Base-by-base conservation (phyloP, 2,113 vertebrate genomes). In the Tretioscincus oriximinensis region DNA sequence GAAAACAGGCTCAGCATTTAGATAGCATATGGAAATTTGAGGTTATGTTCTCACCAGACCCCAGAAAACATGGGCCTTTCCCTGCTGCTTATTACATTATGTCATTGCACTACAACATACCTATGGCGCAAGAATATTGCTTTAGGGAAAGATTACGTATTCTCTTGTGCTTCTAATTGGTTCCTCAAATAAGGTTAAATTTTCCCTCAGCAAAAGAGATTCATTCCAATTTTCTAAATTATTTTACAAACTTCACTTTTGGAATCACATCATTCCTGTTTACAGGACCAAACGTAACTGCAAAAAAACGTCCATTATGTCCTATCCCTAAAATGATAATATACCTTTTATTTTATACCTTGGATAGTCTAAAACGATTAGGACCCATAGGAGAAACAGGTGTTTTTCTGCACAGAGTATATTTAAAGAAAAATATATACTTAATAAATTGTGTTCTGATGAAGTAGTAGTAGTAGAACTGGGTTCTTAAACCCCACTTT, bases 1-100 rank as follows among this genome's bases (percentile, higher is more conserved):
- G 76, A 61, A 73, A 66, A 68, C 41, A 76, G 54, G 41, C 47
- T 67, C 79, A 83, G 70, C 4, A 21, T 87, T 88, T 49, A n/a
- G 60, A 54, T 24, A 0, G 1, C 0, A 4, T 63, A 79, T 0
- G 0, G 81, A 81, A 90, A 88, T 51, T 18, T 0, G 0, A 67
- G 49, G 31, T 41, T 61, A 29, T 28, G 73, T 73, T 84, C 71
- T n/a, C 45, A 2, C 58, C 28, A 51, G 67, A 70, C 20, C 64
- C 29, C 28, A 41, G 12, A 35, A 54, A 28, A 7, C 12, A 49
- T 1, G 9, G 14, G 20, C 22, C 29, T 49, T 20, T 20, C 61
- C 18, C 11, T 28, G 2, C 26, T 65, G 64, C 7, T 41, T 28
- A 49, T 7, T 60, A 60, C 29, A 6, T 51, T 63, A 58, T 54